Base-by-base conservation (phyloP, 1,140 invertebrate species). In the Macrotrachela quadricornifera region DNA sequence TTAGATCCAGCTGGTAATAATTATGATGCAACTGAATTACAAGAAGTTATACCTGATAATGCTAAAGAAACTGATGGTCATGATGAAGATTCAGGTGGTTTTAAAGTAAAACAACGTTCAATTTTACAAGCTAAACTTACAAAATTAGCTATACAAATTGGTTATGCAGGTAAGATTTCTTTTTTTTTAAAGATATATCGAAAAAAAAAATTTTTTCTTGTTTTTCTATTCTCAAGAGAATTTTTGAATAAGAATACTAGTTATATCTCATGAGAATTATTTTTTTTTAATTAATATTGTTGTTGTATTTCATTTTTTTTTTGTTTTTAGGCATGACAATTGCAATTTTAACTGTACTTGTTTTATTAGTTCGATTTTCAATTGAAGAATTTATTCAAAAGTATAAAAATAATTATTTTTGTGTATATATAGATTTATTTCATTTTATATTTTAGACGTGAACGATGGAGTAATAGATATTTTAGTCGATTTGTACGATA, bases 41-140 rank as follows among this genome's bases (percentile, higher is more conserved):
- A 30, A 30, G 21, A 30, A 30, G 21, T 30, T 30, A 1, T 44
- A 37, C 8, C 42, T 37, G 11, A 2, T 41, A 10, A n/a, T 13
- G 37, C 55, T 17, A 9, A 30, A 16, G 30, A 45, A 38, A n/a
- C n/a, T n/a, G n/a, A n/a, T n/a, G 21, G 21, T 4, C 3, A 8
- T 30, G 21, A 30, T 30, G 21, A 30, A 4, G 21, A 30, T 30
- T 4, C 21, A 30, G 21, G 21, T 30, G 21, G 21, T 30, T 36
- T 6, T 44, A 42, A 60, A 66, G 18, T 59, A 72, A 54, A 50
- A 49, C 87, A 96, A 61, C 94, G 95, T 73, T 95, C 88, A 53
- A 91, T 99, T 43, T 75, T 99, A 41, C 94, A 99, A 73, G 86
- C 88, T 36, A 99, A 99, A 73, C 77, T 99, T 11, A 97, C 92